A percentile compares a stretch with the other conserved stretches of the same genome.
phyloP scores from a whole-genome alignment of 2,797 vertebrate genomes.

The Delichon dasypus region DNA sequence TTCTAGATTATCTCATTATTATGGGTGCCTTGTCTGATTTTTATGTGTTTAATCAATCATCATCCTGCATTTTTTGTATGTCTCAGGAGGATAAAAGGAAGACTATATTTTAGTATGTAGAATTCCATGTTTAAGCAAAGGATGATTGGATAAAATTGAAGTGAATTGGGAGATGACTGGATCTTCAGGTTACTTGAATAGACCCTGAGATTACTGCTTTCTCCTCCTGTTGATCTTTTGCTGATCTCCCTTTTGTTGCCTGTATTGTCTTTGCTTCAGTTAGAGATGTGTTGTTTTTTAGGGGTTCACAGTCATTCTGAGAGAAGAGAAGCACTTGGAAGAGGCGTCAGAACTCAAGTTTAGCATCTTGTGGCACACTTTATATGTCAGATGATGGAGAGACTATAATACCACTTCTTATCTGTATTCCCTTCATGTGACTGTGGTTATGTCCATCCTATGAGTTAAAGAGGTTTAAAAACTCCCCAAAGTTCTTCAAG shows the following conservation, averaged over 20 bases:
- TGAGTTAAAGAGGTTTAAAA: neutral
- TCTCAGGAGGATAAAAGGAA: neutral
- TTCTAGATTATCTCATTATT: neutral
- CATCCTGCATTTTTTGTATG: neutral
- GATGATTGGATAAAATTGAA: neutral
- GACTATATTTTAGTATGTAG: neutral
- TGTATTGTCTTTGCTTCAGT: neutral
- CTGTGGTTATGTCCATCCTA: neutral
- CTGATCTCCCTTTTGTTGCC: neutral
- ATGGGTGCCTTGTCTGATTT: neutral
- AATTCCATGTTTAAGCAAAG: neutral
- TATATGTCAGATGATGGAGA: neutral
- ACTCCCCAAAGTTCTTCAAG: neutral
- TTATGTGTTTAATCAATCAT: neutral
- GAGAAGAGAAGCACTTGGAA: neutral
- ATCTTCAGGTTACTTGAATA: neutral
- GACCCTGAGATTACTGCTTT: neutral
- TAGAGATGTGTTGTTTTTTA: neutral
- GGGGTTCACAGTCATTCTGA: neutral
- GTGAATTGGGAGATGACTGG: neutral
- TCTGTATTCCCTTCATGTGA: neutral
- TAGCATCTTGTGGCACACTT: neutral
- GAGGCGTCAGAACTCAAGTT: neutral
- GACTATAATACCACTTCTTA: neutral
- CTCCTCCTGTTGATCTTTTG: neutral